Conservation (phyloP, 2,113 vertebrate genomes). For the Uropsilus gracilis region DNA sequence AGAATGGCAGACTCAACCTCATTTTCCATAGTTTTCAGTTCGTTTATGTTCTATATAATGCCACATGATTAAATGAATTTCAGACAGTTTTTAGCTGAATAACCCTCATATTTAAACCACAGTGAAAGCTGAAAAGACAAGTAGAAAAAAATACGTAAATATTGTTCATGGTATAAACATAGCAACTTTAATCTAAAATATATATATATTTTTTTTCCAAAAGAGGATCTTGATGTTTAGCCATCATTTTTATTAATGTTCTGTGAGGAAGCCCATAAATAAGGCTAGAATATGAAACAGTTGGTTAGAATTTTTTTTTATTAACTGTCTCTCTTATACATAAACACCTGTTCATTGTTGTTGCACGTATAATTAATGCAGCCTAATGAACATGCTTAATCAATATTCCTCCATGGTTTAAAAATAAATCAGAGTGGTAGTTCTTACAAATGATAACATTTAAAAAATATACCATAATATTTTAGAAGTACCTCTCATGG, state of each 20-base stretch:
- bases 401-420: conserved; percentile 64
- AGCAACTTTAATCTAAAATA: neutral
- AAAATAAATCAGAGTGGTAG: conserved; percentile 47
- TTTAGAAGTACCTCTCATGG: neutral
- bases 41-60: neutral
- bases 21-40: neutral
- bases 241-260: conserved; percentile 60
- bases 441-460: conserved; percentile 10
- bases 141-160: neutral
- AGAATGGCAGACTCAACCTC: neutral
- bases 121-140: neutral
- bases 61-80: neutral
- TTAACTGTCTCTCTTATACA: conserved; percentile 64
- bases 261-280: conserved; percentile 48
- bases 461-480: neutral
- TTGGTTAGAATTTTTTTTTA: conserved; percentile 56
- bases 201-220: neutral
- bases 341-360: conserved; percentile 63
- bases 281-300: conserved; percentile 56
- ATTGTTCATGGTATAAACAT: neutral
- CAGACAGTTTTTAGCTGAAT: neutral
- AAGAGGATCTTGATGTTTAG: conserved; percentile 29
- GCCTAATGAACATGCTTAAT: conserved; percentile 71
- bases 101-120: neutral
- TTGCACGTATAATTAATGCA: conserved; percentile 70